Evolutionary conservation across 2,888 invertebrate genomes (phyloP), one percentile per base, ranked within the genome.

Genomic region (Archips xylosteana): DNA sequence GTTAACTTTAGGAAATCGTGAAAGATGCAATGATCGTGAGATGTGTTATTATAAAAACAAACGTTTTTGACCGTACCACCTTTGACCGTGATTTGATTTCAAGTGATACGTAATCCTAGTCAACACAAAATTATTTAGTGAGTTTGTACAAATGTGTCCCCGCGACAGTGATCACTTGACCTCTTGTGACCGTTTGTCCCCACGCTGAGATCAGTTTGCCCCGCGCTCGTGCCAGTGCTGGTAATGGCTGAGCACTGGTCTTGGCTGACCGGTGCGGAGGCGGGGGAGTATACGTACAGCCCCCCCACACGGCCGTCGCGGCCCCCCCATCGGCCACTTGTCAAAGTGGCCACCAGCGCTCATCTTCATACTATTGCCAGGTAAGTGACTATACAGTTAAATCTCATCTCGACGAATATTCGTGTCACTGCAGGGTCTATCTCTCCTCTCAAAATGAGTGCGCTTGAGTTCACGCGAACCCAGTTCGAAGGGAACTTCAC

Each of bases 211-310:
- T 67, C 32, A 67, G n/a, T 49, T 45, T 69, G 60, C 36, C 60
- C 23, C 15, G 32, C 8, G 62, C 12, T 54, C 15, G 51, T 54
- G 51, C 6, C 71, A 67, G 71, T 69, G 66, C 75, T 54, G 51
- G 32, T 12, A 13, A 94, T 94, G 94, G 78, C 92, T 72, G 92
- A 94, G 49, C 94, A 94, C 83, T 93, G 93, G 93, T 92, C 93
- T 4, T 94, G 94, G 94, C 78, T 93, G 84, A 92, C 92, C 68
- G 92, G 92, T 6, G 81, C 84, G 2, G 89, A 87, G 78, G 84
- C 89, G 45, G 85, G 84, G 64, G 94, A 92, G 86, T 94, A 93
- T 81, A 94, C 92, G 0, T 93, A 94, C 86, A 94, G 93, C 75
- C 94, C 94, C n/a, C 94, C 94, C 8, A 88, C 87, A 13, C 75